Conservation (phyloP, 2,797 vertebrate species). For the Scolopax rusticola region DNA sequence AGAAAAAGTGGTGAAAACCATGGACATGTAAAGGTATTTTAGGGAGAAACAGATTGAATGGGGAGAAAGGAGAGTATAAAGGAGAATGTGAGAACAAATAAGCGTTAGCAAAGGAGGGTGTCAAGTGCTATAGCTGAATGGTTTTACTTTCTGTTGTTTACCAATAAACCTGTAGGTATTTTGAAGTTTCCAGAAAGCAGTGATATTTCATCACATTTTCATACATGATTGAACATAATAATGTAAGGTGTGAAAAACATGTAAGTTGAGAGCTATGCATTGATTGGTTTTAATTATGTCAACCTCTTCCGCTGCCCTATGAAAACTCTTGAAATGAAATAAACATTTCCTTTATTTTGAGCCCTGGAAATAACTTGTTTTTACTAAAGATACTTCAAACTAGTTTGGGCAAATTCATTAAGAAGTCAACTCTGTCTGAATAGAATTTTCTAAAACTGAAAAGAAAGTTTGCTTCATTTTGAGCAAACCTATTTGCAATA, state of each 20-base stretch:
- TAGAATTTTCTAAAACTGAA: background rate
- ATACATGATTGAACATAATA: conserved; percentile 11
- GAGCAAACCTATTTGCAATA: background rate
- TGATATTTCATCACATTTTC: conserved; percentile 35
- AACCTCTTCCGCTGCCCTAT: background rate
- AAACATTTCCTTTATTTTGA: conserved; percentile 23
- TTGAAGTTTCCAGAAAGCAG: conserved; percentile 36
- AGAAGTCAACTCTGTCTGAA: background rate
- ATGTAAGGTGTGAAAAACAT: conserved; percentile 40
- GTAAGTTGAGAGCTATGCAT: background rate
- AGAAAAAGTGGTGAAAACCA: background rate
- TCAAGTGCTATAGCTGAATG: background rate
- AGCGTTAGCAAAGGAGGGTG: background rate
- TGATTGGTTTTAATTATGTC: conserved; percentile 51
- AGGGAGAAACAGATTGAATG: background rate
- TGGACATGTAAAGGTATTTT: background rate
- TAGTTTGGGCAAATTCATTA: background rate
- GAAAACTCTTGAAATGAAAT: conserved; percentile 42
- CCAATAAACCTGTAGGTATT: background rate
- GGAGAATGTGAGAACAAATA: background rate
- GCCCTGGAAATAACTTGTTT: background rate
- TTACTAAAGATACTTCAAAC: background rate
- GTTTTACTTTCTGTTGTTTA: background rate
- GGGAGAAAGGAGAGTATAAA: background rate
- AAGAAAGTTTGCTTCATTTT: background rate